phyloP scores from a whole-genome alignment of 2,888 invertebrate species.

The Sialis fuliginosa region DNA sequence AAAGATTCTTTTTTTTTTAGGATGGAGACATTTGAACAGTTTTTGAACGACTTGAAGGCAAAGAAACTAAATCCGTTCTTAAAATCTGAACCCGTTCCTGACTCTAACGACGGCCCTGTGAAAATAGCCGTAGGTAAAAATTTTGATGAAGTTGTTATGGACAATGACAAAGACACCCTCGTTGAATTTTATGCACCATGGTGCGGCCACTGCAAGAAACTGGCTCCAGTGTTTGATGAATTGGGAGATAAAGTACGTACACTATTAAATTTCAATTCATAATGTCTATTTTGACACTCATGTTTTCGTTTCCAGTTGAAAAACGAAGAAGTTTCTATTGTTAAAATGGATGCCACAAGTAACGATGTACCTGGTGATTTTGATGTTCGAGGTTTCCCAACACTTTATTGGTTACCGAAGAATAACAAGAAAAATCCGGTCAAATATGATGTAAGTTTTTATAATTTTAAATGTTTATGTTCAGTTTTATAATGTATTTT shows the following conservation, averaged over 20 bases:
- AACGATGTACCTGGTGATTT: constrained; percentile 89
- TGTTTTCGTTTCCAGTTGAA: constrained; percentile 36
- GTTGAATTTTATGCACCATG: constrained; percentile 99
- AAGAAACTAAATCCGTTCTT: constrained; percentile 78
- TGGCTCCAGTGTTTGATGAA: constrained; percentile 87
- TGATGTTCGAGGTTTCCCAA: constrained; percentile 95
- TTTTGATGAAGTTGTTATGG: constrained; percentile 84
- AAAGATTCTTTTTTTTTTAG: constrained; percentile 24
- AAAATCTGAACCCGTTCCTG: constrained; percentile 89
- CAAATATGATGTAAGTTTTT: constrained; percentile 56
- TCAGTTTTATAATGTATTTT: constrained; percentile 5
- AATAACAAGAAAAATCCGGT: constrained; percentile 58
- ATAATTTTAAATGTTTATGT: neutral
- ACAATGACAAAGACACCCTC: constrained; percentile 82
- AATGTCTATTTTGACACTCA: neutral
- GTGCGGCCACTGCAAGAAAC: constrained; percentile 97
- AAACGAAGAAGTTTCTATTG: constrained; percentile 75
- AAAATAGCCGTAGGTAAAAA: constrained; percentile 91
- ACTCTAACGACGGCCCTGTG: constrained; percentile 63
- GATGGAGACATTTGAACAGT: constrained; percentile 66
- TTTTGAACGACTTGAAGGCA: constrained; percentile 65
- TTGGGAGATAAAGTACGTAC: constrained; percentile 59
- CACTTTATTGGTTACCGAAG: constrained; percentile 88
- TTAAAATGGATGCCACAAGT: constrained; percentile 96
- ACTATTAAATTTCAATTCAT: neutral